Evolutionary conservation across 2,888 invertebrate species (phyloP), one percentile per base, ranked within the genome.

Genomic region (Epinotia brunnichana): DNA sequence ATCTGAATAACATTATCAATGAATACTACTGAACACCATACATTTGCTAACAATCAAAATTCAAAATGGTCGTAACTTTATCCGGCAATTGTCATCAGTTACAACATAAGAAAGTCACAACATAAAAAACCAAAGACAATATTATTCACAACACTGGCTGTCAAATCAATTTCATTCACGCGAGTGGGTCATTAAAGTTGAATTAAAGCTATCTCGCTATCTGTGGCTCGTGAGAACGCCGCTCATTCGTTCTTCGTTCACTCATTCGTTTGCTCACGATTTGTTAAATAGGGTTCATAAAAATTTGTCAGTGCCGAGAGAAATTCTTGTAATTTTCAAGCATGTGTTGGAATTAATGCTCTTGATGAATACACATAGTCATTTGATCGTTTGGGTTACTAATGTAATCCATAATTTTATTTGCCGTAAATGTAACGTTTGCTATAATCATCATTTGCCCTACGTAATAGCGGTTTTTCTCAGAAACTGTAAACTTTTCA

Each of bases 101-200:
- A 78, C 76, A 78, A 77, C 79, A 76, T 77, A 80, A 80, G 79
- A 79, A 78, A 87, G 86, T 87, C 89, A 87, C 86, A 90, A 90
- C 87, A 39, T 11, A 61, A 61, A 61, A 61, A 61, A 61, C 41
- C 44, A 24, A 17, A 61, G 61, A 61, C 61, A 44, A 61, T 61
- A 60, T 60, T 60, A 60, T 21, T 61, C 61, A 87, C 87, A 90
- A 90, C 86, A 89, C 77, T 76, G 73, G 82, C 84, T 85, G 84
- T 84, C 90, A 87, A 92, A 92, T 92, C 92, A 92, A 92, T 92
- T 91, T 90, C 83, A 87, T 92, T 92, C 92, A 92, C 92, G 92
- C 92, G 87, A 92, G 83, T 83, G 82, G 84, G 83, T 90, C 92
- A 91, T 92, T 91, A 92, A 86, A 90, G 86, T 89, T 88, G 87